Conservation (phyloP, 2,888 invertebrate species). For the Eilema griseolum region DNA sequence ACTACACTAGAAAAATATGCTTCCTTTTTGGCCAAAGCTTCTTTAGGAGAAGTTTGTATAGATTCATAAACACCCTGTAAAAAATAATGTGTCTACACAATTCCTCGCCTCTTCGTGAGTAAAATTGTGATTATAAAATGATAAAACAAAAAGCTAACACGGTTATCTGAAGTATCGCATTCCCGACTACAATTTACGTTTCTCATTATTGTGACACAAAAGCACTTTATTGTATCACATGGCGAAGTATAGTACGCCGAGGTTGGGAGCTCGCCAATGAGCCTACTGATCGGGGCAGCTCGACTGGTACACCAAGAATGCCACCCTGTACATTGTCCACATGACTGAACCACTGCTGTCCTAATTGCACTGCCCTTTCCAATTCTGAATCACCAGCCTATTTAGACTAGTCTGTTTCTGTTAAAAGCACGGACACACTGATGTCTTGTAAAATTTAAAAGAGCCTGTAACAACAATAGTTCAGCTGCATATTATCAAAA, state of each 20-base stretch:
- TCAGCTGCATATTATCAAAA: constrained; percentile 16
- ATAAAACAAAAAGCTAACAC: background rate
- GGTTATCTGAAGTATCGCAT: constrained; percentile 2
- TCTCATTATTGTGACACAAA: constrained; percentile 21
- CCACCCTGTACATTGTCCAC: constrained; percentile 52
- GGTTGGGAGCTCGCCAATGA: constrained; percentile 62
- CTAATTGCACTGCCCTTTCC: constrained; percentile 71
- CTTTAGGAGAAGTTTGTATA: too few relatives aligned
- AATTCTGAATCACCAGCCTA: constrained; percentile 67
- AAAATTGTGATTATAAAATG: background rate
- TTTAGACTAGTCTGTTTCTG: constrained; percentile 45
- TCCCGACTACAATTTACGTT: constrained; percentile 22
- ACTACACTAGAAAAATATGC: too few relatives aligned
- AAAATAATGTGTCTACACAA: too few relatives aligned
- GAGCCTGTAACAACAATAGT: constrained; percentile 7
- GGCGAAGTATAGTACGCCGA: constrained; percentile 42
- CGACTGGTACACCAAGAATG: constrained; percentile 47
- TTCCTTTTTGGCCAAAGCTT: too few relatives aligned
- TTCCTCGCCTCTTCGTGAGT: background rate
- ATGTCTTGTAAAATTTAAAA: constrained; percentile 6
- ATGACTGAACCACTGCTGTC: constrained; percentile 68
- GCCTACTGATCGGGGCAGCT: constrained; percentile 43
- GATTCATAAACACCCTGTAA: too few relatives aligned
- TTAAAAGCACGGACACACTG: constrained; percentile 1
- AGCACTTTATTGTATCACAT: constrained; percentile 33